These are phyloP conservation scores for Simalia tracyae DNA, from an alignment of 2,797 vertebrate species.

Conservation along the genomic window DNA sequence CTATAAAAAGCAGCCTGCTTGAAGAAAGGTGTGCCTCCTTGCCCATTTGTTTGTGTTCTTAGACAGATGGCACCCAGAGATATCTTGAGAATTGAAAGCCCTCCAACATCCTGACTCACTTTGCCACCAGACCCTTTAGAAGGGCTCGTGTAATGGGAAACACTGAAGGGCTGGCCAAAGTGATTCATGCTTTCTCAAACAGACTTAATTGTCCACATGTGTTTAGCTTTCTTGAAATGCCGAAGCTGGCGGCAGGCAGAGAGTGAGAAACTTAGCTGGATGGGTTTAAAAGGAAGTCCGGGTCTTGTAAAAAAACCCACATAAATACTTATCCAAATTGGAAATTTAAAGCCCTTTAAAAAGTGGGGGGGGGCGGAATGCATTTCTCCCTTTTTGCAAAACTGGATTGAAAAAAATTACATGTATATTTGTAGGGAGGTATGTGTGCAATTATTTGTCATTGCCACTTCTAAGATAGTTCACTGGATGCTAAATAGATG, in stretches of 20 bases:
- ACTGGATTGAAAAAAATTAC: not conserved
- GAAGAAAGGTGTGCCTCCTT: accelerated
- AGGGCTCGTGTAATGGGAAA: slow-evolving; percentile 54
- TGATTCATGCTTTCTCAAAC: slow-evolving; percentile 34
- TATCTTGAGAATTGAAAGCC: slow-evolving; percentile 51
- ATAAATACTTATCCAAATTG: not conserved
- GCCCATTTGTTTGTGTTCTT: not conserved
- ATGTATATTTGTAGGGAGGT: not conserved
- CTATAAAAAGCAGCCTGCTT: not conserved
- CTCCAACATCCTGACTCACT: slow-evolving; percentile 8
- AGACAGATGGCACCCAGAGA: slow-evolving; percentile 35
- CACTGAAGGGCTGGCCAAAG: slow-evolving; percentile 40
- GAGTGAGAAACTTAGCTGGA: not conserved
- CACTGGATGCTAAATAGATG: slow-evolving; percentile 21
- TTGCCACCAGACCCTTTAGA: slow-evolving; percentile 41
- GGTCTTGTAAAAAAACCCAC: slow-evolving; percentile 1
- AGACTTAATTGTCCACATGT: slow-evolving; percentile 63
- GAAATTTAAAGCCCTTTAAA: slow-evolving; percentile 32
- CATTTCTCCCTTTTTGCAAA: not conserved
- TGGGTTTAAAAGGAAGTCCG: slow-evolving; percentile 44
- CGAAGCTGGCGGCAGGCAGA: slow-evolving; percentile 11
- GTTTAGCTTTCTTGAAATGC: slow-evolving; percentile 47
- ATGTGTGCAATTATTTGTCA: not conserved
- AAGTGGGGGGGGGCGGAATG: not conserved
- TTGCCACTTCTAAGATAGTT: not conserved